Evolutionary conservation across 2,888 invertebrate species (phyloP), one percentile per base, ranked within the genome.

Genomic region (Criorhina ranunculi): DNA sequence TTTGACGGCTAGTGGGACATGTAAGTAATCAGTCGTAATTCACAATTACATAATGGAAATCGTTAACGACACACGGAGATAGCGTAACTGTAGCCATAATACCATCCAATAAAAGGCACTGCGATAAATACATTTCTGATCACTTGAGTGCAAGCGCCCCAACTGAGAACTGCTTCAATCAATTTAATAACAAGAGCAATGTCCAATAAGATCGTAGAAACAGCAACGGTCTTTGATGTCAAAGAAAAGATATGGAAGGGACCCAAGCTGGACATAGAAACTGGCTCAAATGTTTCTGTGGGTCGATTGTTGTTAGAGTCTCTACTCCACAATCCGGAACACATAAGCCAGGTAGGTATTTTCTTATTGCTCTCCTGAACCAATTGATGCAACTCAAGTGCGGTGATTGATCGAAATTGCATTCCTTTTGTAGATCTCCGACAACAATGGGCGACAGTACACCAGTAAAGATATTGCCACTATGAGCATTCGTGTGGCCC

Each of bases 401-500:
- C n/a, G n/a, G n/a, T n/a, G n/a, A 59, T 60, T 60, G 33, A 0
- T 19, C 40, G n/a, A 51, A 12, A n/a, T n/a, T n/a, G n/a, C n/a
- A n/a, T 17, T 7, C 44, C 7, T n/a, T 31, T 51, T 35, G 0
- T 12, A 91, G 91, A 90, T 91, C 31, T 90, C 89, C 7, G 91
- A 89, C 53, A 89, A 89, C 8, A 90, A 89, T 59, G 90, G 90
- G 35, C 89, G 89, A 0, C 87, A 88, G 0, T 55, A 91, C 7
- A 91, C 89, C 8, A 90, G 90, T 85, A 87, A 88, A 31, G 89
- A 91, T 49, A 90, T 90, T 33, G 86, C 89, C 7, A 88, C 88
- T 8, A 88, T 90, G 75, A 90, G 87, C 77, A 89, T 91, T 62
- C 90, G 91, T n/a, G n/a, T n/a, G n/a, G n/a, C n/a, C n/a, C n/a